Evolutionary conservation across 2,113 vertebrate species (phyloP), one percentile per base, ranked within the genome.

Genomic region (Limnothrissa miodon): DNA sequence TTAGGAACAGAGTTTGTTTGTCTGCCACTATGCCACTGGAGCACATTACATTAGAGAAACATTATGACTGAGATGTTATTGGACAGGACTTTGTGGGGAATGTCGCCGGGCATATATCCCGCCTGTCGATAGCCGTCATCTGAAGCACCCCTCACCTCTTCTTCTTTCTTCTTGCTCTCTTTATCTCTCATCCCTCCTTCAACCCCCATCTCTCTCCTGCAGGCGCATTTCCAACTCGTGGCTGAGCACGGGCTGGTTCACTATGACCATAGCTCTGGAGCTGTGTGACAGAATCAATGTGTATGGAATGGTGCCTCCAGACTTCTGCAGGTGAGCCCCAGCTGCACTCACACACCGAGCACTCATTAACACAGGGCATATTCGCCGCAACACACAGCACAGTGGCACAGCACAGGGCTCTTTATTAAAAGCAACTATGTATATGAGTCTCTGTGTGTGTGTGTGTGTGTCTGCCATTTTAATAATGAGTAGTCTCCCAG

Each of bases 201-300:
- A 33, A n/a, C 45, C 33, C 21, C 78, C 29, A 48, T 39, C 46
- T 46, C 56, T 62, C 4, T 44, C 94, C 2, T 94, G 91, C 93
- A 99, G 98, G 95, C 97, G 95, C 93, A 96, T 97, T 85, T 99
- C 98, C 48, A 99, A 99, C 93, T 99, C 98, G 23, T 99, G 98
- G 98, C 95, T 99, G 85, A 99, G 98, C 92, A 99, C 98, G 0
- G 98, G 98, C 92, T 99, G 97, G 98, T 99, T 99, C 95, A 99
- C 98, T 5, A 99, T 99, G 98, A 97, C 96, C 17, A 99, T 99
- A 29, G 97, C 97, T 0, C 93, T 99, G 91, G 97, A 99, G 92
- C 96, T 99, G 86, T 99, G 98, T 45, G 97, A 99, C 93, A 95
- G 95, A 90, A 97, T 99, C 93, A 93, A 98, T 45, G 96, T 99